Evolutionary conservation across 2,888 invertebrate genomes (phyloP), one percentile per base, ranked within the genome.

Genomic region (Amblyjoppa fuscipennis): DNA sequence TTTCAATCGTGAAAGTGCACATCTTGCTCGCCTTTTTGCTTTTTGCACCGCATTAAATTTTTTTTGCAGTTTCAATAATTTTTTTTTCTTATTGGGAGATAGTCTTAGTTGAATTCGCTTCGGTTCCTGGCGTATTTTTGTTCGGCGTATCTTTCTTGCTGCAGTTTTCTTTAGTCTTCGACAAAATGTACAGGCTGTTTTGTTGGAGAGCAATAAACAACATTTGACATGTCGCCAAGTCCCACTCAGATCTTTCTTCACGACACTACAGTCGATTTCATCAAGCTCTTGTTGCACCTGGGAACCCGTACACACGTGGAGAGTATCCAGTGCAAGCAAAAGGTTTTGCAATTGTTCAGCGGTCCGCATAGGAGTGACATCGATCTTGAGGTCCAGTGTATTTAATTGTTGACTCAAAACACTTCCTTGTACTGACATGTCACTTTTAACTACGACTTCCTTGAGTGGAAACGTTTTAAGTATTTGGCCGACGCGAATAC

Each of bases 171-270:
- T 53, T 5, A 38, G 66, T 34, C 16, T 64, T 11, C 20, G 51
- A 45, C 75, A 75, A 49, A 31, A 34, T 16, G 20, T 16, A 20
- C 76, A 81, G n/a, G 68, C 41, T 75, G 56, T 68, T 38, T 16
- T 25, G 6, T 56, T 75, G 2, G 11, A 28, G 2, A 81, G 69
- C 1, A 79, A 9, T 41, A 81, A 41, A 75, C 31, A 16, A 41
- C 76, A 76, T 25, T 20, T 16, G 6, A 51, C 68, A 53, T 76
- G 81, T 31, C 81, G 69, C 70, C 75, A 51, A 16, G 41, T 20
- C 11, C 61, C 70, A 5, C 64, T 53, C 0, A 53, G 2, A 16
- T 66, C 74, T 25, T 51, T 64, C 16, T 31, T 11, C 11, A 51
- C 53, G 6, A 66, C 56, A 34, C 31, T 11, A n/a, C 41, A 73